Conservation (phyloP, 2,113 vertebrate species). For the Suncus etruscus region DNA sequence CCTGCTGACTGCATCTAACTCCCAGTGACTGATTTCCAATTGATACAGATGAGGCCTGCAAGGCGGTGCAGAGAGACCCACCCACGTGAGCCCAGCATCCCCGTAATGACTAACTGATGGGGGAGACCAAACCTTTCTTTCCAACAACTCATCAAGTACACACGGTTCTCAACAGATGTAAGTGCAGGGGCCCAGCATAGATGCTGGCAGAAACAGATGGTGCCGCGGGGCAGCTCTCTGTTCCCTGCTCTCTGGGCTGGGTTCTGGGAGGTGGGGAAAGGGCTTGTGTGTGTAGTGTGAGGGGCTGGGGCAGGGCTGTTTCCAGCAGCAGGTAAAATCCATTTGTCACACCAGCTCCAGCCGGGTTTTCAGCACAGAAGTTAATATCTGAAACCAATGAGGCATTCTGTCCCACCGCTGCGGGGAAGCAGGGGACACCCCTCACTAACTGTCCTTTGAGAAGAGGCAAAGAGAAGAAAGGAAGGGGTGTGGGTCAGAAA, state of each 20-base stretch:
- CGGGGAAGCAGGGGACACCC: slow-evolving; percentile 75
- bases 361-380: slow-evolving; percentile 88
- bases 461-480: slow-evolving; percentile 38
- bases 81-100: slow-evolving; percentile 72
- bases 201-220: slow-evolving; percentile 90
- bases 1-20: slow-evolving; percentile 80
- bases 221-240: slow-evolving; percentile 78
- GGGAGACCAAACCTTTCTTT: slow-evolving; percentile 84
- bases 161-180: slow-evolving; percentile 89
- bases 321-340: slow-evolving; percentile 92
- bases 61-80: slow-evolving; percentile 72
- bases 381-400: slow-evolving; percentile 91
- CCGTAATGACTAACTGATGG: slow-evolving; percentile 80
- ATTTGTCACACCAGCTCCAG: slow-evolving; percentile 92
- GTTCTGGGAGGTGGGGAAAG: slow-evolving; percentile 71
- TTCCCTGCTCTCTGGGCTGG: slow-evolving; percentile 83
- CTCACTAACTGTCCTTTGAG: slow-evolving; percentile 11
- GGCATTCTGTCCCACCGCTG: slow-evolving; percentile 84
- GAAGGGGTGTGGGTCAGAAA: slow-evolving; percentile 36
- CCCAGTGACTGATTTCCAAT: slow-evolving; percentile 83
- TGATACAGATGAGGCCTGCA: slow-evolving; percentile 82
- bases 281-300: slow-evolving; percentile 74
- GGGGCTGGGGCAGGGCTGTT: slow-evolving; percentile 82
- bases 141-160: slow-evolving; percentile 88
- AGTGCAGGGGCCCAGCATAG: slow-evolving; percentile 84